A percentile compares a stretch with the other conserved stretches of the same genome.
Evolutionary conservation across 1,140 invertebrate genomes (phyloP).

Genomic region (Euura lappo): DNA sequence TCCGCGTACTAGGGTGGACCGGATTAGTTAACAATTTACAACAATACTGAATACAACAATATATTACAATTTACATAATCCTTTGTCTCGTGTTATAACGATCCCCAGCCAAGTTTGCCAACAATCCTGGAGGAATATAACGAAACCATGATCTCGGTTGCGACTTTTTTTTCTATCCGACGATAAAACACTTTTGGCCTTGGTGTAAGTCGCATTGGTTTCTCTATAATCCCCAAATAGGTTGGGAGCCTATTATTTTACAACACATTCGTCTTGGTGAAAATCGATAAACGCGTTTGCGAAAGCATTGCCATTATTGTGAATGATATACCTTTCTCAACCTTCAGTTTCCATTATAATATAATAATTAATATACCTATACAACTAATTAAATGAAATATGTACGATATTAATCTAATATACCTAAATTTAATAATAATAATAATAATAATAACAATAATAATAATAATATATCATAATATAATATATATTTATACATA

Average conservation of each 20-base stretch:
- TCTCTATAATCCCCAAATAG: neutral
- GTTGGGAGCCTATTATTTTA: too few relatives aligned
- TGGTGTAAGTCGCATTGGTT: slow-evolving; percentile 9
- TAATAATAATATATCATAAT: neutral
- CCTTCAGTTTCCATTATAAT: neutral
- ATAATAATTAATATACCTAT: neutral
- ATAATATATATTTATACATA: neutral
- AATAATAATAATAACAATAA: too few relatives aligned
- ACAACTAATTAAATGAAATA: neutral
- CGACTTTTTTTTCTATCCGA: neutral
- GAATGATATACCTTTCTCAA: neutral
- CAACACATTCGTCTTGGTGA: neutral
- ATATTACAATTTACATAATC: slow-evolving; percentile 55
- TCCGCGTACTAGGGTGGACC: neutral
- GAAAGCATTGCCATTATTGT: too few relatives aligned
- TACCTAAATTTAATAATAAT: neutral
- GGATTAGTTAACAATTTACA: slow-evolving; percentile 27
- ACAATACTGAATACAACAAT: slow-evolving; percentile 54
- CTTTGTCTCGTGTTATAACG: neutral
- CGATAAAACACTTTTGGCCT: slow-evolving; percentile 11
- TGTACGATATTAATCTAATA: neutral
- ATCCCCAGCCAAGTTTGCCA: neutral
- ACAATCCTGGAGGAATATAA: neutral
- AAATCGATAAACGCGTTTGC: too few relatives aligned
- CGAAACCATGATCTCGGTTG: slow-evolving; percentile 2